Base-by-base conservation (phyloP, 1,140 invertebrate species). In the Littorina saxatilis region DNA sequence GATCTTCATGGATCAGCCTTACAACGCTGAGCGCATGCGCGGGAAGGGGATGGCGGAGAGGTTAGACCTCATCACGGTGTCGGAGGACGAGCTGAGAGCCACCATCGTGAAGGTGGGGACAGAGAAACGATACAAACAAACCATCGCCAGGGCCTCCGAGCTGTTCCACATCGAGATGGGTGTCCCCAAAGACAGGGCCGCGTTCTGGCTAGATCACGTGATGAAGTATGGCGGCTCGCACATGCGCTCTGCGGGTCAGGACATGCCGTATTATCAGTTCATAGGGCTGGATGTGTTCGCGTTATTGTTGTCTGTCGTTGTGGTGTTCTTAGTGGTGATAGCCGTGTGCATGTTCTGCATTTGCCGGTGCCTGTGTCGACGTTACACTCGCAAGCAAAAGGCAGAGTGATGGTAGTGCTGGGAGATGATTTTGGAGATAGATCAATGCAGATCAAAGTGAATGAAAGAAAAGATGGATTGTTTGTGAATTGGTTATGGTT, bases 1-100 rank as follows among this genome's bases (percentile, higher is more conserved):
- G 5, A 90, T 96, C 78, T 94, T 94, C 76, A 95, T 94, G 1
- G 96, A 96, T 83, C 95, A 96, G 86, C 85, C 83, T 13, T 91
- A 91, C 17, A 94, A 94, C 87, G 82, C 83, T 37, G 23, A 76
- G 17, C 61, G 85, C 20, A 83, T 83, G 27, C 73, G 52, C 15
- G 32, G 50, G 2, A 86, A 83, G 43, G 81, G 74, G 1, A 85
- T 83, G 58, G 86, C 87, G 39, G 40, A 84, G 15, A 70, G 39
- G 2, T 73, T 87, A 35, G 79, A 86, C 58, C 68, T 87, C 3
- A 39, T 61, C 3, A 68, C 79, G 5, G 37, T 82, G 4, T 74
- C 79, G 9, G 52, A 39, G 11, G 79, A 83, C 0, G 82, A 82
- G 23, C 27, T 90, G 9, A 43, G 39, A 1, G 40, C 43, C 11